Conservation (phyloP, 64 coral and sea anemone species). For the Montipora cactus region DNA sequence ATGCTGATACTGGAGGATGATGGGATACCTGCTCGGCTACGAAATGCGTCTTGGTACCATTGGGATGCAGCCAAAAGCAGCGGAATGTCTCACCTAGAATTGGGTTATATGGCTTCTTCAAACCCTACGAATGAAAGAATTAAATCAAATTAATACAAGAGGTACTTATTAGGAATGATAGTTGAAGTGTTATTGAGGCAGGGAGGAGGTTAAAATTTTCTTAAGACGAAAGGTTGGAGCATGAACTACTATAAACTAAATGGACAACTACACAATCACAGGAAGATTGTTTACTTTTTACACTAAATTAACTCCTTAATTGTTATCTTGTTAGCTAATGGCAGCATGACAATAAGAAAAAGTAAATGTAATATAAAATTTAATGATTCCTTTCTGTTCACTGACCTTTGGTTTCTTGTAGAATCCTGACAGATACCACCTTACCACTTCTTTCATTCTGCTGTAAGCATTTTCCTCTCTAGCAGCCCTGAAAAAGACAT, state of each 20-base stretch:
- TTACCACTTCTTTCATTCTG: slow-evolving; percentile 96
- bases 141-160: not conserved
- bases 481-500: slow-evolving; percentile 66
- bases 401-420: slow-evolving; percentile 99
- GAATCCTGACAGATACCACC: slow-evolving; percentile 97
- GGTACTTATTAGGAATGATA: not conserved
- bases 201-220: no score
- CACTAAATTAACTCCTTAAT: no score
- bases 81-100: slow-evolving; percentile 97
- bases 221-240: no score
- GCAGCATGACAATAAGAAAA: no score
- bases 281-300: no score
- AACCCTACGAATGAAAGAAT: slow-evolving; percentile 47
- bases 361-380: no score
- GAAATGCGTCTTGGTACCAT: slow-evolving; percentile 86
- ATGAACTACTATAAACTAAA: no score
- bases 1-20: slow-evolving; percentile 97
- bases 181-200: no score
- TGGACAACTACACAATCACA: no score
- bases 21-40: slow-evolving; percentile 96
- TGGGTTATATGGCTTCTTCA: slow-evolving; percentile 99
- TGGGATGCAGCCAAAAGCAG: slow-evolving; percentile 92
- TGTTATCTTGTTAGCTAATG: no score
- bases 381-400: not conserved
- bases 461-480: slow-evolving; percentile 90